Evolutionary conservation across 2,888 invertebrate species (phyloP), one percentile per base, ranked within the genome.

Genomic region (Lymantria monacha): DNA sequence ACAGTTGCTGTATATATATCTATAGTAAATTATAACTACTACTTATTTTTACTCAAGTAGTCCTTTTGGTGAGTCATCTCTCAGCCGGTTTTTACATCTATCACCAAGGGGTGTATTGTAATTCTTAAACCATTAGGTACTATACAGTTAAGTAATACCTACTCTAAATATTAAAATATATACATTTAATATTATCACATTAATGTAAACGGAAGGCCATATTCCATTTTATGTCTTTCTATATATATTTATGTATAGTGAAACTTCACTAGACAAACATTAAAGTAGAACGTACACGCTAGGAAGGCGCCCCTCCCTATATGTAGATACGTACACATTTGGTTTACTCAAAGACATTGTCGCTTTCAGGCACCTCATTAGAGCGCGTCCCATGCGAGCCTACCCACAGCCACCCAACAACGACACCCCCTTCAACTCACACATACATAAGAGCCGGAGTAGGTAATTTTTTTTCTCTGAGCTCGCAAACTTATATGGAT

Each of bases 281-380:
- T 73, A 77, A 69, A 72, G 70, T 71, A 66, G 65, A 66, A 65
- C 70, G 70, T 70, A 71, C 70, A 75, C 76, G 71, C 72, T 73
- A 76, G 79, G 12, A 77, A 77, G 77, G 76, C 77, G 76, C 79
- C 76, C 85, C 87, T 76, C 87, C 85, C 78, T 53, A 60, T 86
- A 82, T 82, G 82, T 90, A 89, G 85, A 89, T 89, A 89, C 83
- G 83, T 87, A 88, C 87, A 88, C 87, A 84, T 89, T 89, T 88
- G 89, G 87, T 88, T 87, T 85, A 84, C 87, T 88, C 87, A 89
- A 88, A 89, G 90, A 90, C 90, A 91, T 90, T 91, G 90, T 90
- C 90, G 89, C 90, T 90, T 90, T 90, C 89, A 90, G 90, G 89
- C 90, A 91, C 90, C 89, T 91, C 90, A 91, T 91, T 91, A 91